Base-by-base conservation (phyloP, 2,888 invertebrate genomes). In the Apamea epomidion region DNA sequence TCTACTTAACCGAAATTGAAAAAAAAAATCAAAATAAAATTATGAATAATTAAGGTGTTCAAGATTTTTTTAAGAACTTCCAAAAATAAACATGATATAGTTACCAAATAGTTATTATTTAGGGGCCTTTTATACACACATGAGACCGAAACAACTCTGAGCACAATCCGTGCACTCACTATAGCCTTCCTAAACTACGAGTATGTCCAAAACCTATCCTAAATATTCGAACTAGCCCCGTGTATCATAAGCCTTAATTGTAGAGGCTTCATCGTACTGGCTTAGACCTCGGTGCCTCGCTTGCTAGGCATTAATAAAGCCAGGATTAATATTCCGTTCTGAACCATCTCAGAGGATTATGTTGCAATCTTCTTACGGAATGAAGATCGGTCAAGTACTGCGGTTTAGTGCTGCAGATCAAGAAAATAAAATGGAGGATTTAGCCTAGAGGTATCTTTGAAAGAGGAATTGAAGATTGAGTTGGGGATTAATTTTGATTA, bases 321-420 rank as follows among this genome's bases (percentile, higher is more conserved):
- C 76, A 54, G 73, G 89, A 90, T 89, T 89, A 89, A 89, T 89
- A 89, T 90, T 89, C 90, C 64, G 81, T 81, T 76, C 83, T 80
- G 83, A 85, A 81, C 83, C 71, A 87, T 88, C 90, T 83, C 78
- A 68, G 80, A 80, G 83, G 88, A 90, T 88, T 90, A 90, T 21
- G 71, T 29, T 76, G 77, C 82, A 90, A 89, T 80, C 89, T 85
- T 83, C 88, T 90, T 88, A 85, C 18, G 54, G 80, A 69, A 88
- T 81, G 78, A 86, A 82, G 80, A 80, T 80, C 54, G 82, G 88
- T 76, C 72, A 85, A 76, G 65, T 60, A 62, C 32, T 14, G 25
- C n/a, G 73, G 29, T 74, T 78, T 65, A 72, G 60, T 68, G 58
- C 48, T 62, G 32, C 6, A 72, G 51, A 64, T 58, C 62, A 54